These are phyloP conservation scores for Mycteria americana DNA, from an alignment of 2,797 vertebrate genomes.

Conservation along the genomic window DNA sequence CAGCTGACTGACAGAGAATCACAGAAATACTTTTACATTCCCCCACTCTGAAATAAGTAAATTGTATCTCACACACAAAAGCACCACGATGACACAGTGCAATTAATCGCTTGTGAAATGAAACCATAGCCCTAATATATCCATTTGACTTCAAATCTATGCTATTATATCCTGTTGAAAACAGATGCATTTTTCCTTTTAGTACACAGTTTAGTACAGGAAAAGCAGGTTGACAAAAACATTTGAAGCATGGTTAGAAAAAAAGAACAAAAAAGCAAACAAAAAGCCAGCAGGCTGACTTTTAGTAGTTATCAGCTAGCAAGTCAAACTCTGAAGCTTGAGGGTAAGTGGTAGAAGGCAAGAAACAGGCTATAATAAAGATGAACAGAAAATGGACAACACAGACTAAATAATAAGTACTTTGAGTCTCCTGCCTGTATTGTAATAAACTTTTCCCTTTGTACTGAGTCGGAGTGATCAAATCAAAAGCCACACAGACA, in stretches of 20 bases:
- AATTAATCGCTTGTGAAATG: neutral
- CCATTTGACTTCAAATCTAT: neutral
- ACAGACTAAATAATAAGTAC: neutral
- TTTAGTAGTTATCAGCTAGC: neutral
- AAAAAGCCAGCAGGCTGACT: neutral
- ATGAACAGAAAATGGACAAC: conserved; percentile 2
- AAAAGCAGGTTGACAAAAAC: neutral
- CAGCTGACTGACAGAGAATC: neutral
- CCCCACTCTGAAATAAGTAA: neutral
- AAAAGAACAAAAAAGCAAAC: neutral
- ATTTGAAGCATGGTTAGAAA: neutral
- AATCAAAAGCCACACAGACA: neutral
- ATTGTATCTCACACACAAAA: neutral
- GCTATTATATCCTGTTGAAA: neutral
- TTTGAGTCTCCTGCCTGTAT: neutral
- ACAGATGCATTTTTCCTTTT: neutral
- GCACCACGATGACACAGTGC: neutral
- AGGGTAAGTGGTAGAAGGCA: neutral
- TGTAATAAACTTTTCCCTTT: neutral
- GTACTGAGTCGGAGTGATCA: neutral
- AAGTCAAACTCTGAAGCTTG: neutral
- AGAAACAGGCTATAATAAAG: neutral
- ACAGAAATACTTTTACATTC: neutral
- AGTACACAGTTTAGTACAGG: neutral
- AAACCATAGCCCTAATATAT: neutral